A percentile compares a stretch with the other conserved stretches of the same genome.
Evolutionary conservation across 2,888 invertebrate genomes (phyloP).

Genomic region (Eristalis intricaria): DNA sequence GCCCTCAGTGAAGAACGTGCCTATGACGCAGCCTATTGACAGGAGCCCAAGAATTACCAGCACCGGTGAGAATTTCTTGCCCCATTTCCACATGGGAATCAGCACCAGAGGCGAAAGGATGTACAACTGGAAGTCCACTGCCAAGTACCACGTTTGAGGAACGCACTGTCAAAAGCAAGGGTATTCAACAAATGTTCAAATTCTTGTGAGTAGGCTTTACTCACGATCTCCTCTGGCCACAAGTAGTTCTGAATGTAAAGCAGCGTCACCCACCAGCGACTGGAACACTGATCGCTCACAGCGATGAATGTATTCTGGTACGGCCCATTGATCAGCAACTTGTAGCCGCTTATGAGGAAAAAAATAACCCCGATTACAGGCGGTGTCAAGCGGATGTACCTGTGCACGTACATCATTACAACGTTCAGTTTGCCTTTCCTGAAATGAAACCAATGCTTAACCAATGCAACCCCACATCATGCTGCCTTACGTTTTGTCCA

Average conservation of each 20-base stretch:
- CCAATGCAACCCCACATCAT: neutral
- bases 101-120: constrained; percentile 82
- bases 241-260: constrained; percentile 82
- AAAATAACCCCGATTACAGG: constrained; percentile 81
- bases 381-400: constrained; percentile 82
- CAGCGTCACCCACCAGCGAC: constrained; percentile 81
- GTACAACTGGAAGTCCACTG: constrained; percentile 83
- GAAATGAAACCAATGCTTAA: neutral
- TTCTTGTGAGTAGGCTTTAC: neutral
- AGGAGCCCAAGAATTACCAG: constrained; percentile 60
- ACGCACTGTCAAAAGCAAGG: neutral
- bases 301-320: constrained; percentile 53
- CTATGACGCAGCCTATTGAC: constrained; percentile 63
- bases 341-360: constrained; percentile 80
- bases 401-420: constrained; percentile 76
- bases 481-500: constrained; percentile 60
- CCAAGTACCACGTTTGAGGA: constrained; percentile 83
- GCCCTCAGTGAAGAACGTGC: constrained; percentile 21
- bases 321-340: constrained; percentile 81
- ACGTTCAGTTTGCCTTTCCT: constrained; percentile 75
- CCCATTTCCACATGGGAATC: constrained; percentile 79
- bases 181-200: neutral
- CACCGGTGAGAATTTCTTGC: constrained; percentile 71
- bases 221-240: constrained; percentile 74
- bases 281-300: constrained; percentile 74